A percentile compares a stretch with the other conserved stretches of the same genome.
Conservation (phyloP, 2,113 vertebrate species). For the Mirounga angustirostris region DNA sequence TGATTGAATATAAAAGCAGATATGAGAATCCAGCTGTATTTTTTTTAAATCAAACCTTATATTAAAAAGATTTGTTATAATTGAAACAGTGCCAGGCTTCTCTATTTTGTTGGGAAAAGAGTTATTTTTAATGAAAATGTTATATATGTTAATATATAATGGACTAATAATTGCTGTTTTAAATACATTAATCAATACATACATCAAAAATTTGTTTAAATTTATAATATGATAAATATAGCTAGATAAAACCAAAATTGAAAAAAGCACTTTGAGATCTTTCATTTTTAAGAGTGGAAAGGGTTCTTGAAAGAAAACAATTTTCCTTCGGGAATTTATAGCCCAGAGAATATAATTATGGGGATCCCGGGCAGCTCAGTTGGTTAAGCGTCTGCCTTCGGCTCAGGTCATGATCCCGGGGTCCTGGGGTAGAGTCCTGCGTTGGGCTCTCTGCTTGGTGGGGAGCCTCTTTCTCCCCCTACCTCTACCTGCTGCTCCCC, state of each 20-base stretch:
- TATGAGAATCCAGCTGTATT: background rate
- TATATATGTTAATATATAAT: background rate
- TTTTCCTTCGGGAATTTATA: background rate
- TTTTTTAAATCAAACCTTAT: background rate
- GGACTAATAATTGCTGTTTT: background rate
- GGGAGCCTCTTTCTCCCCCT: too few relatives aligned
- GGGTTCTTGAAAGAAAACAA: background rate
- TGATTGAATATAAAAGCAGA: background rate
- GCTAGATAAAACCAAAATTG: background rate
- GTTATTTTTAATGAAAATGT: background rate
- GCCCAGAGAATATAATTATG: background rate
- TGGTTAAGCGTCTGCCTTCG: too few relatives aligned
- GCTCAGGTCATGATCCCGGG: too few relatives aligned
- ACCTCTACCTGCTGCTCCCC: too few relatives aligned
- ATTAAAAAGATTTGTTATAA: background rate
- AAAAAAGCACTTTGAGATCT: background rate
- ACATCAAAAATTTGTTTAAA: background rate
- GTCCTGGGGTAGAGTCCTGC: too few relatives aligned
- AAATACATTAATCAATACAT: background rate
- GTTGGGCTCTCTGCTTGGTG: too few relatives aligned
- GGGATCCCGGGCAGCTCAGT: too few relatives aligned
- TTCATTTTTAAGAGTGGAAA: background rate
- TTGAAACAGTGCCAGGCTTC: background rate
- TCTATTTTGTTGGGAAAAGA: background rate
- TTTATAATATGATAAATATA: background rate